phyloP scores from a whole-genome alignment of 1,140 invertebrate species.

The Pemphigus obesinymphae region DNA sequence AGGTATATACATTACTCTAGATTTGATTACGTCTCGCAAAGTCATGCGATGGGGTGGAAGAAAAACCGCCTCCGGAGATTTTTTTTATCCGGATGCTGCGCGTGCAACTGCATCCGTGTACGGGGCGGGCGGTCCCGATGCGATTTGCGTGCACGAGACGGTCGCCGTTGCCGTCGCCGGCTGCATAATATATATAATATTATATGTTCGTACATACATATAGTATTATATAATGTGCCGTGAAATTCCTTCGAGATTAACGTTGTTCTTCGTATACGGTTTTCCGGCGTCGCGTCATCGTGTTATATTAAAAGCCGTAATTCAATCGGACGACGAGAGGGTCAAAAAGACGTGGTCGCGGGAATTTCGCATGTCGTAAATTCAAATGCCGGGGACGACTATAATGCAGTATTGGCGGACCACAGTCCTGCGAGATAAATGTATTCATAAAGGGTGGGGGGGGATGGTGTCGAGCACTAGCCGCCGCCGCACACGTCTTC shows the following conservation, averaged over 20 bases:
- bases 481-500: not conserved
- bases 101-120: not conserved
- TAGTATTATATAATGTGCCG: not conserved
- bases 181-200: not conserved
- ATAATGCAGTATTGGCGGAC: not conserved
- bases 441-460: not conserved
- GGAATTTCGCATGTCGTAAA: conserved; percentile 35
- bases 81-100: not conserved
- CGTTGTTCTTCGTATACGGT: not conserved
- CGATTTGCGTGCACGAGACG: too few species aligned
- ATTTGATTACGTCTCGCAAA: too few species aligned
- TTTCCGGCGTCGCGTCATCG: not conserved
- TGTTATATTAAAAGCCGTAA: conserved; percentile 36
- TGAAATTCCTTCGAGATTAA: conserved; percentile 18
- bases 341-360: not conserved
- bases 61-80: not conserved
- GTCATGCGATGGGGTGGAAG: too few species aligned
- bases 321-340: conserved; percentile 3
- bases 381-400: not conserved
- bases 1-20: too few species aligned
- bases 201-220: not conserved
- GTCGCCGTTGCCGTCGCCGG: too few species aligned
- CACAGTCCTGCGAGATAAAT: not conserved
- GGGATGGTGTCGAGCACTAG: not conserved
- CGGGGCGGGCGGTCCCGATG: too few species aligned